phyloP scores from a whole-genome alignment of 2,113 vertebrate genomes.

The Coptodon bakossiorum region DNA sequence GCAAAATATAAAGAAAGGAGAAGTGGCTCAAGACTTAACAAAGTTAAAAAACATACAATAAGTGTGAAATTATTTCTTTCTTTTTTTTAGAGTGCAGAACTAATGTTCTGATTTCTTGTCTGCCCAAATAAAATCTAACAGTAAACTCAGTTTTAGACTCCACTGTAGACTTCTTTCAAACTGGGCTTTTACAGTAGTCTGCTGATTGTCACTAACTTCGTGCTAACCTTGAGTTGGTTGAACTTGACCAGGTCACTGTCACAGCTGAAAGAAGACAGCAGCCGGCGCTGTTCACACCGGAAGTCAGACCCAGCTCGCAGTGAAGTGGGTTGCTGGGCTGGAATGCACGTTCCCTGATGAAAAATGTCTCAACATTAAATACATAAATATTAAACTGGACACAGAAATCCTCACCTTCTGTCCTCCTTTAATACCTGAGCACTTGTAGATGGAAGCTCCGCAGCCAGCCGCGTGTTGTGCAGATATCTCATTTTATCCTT shows the following conservation, averaged over 20 bases:
- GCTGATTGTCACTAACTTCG: not conserved
- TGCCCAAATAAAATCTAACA: not conserved
- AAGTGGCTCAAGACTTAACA: not conserved
- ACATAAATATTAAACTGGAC: not conserved
- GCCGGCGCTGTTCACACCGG: conserved; percentile 90
- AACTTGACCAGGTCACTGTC: conserved; percentile 97
- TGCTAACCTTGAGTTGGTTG: conserved; percentile 92
- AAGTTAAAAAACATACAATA: not conserved
- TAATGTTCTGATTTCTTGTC: not conserved
- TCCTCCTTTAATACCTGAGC: conserved; percentile 75
- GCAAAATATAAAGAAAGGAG: not conserved
- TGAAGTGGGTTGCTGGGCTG: conserved; percentile 80
- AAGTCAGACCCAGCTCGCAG: conserved; percentile 89
- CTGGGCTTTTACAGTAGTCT: not conserved
- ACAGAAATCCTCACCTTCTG: not conserved
- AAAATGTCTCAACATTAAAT: not conserved
- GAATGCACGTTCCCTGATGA: conserved; percentile 79
- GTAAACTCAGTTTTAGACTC: not conserved
- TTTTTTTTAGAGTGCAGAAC: not conserved
- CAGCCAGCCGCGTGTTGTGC: conserved; percentile 72
- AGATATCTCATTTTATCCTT: conserved; percentile 93
- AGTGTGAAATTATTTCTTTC: not conserved
- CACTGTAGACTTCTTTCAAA: not conserved
- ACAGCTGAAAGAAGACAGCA: conserved; percentile 92
- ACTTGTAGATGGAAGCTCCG: conserved; percentile 75